Evolutionary conservation across 2,113 vertebrate genomes (phyloP).

Genomic region (Ctenomys sociabilis): DNA sequence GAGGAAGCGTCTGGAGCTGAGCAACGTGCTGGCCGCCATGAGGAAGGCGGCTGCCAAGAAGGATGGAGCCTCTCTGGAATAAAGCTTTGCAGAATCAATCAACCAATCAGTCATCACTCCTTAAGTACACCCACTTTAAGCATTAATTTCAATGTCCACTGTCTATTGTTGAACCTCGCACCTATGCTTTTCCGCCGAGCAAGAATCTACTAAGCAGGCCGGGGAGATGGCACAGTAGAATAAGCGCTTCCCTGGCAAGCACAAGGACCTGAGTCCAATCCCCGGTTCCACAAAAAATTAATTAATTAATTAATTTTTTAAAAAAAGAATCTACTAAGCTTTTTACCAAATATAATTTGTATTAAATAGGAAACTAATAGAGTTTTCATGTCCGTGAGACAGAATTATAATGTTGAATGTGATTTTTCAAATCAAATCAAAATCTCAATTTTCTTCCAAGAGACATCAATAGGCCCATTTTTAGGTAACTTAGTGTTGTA

Average conservation of each 20-base stretch:
- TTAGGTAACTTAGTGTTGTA: neutral
- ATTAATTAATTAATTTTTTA: too few relatives aligned
- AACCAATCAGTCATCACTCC: neutral
- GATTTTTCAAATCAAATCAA: neutral
- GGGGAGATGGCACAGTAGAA: too few relatives aligned
- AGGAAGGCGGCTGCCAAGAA: too few relatives aligned
- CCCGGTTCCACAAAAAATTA: too few relatives aligned
- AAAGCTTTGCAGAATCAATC: too few relatives aligned
- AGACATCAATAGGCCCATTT: neutral
- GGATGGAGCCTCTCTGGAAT: too few relatives aligned
- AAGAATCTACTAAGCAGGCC: neutral
- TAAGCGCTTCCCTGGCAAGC: too few relatives aligned
- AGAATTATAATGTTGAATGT: neutral
- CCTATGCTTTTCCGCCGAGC: neutral
- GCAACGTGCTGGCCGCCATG: too few relatives aligned
- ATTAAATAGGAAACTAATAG: neutral
- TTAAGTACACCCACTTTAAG: neutral
- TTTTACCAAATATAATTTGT: neutral
- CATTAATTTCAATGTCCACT: neutral
- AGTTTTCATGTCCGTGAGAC: neutral
- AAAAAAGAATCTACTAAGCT: neutral
- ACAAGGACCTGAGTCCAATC: too few relatives aligned
- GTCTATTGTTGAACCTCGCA: neutral
- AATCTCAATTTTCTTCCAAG: neutral
- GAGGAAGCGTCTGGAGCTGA: too few relatives aligned